These are phyloP conservation scores for Bufo bufo DNA, from an alignment of 2,113 vertebrate genomes.

Conservation along the genomic window DNA sequence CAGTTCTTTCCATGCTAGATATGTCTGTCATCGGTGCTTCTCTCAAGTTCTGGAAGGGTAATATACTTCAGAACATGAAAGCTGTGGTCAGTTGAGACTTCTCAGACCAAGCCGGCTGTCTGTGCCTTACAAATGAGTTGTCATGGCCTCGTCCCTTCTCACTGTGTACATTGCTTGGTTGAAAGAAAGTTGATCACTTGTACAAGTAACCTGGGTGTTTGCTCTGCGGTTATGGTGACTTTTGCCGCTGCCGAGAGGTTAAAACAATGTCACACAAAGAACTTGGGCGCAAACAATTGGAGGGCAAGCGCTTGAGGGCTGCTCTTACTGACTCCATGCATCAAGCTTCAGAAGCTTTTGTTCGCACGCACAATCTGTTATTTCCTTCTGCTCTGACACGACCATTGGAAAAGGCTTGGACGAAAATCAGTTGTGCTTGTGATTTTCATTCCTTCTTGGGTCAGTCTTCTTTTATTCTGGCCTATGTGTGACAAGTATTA, in stretches of 20 bases:
- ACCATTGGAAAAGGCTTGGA: not conserved
- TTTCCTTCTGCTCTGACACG: not conserved
- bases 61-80: no score
- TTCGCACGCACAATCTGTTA: constrained; percentile 25
- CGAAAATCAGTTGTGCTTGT: not conserved
- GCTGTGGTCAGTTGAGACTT: not conserved
- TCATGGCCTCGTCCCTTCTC: not conserved
- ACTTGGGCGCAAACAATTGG: not conserved
- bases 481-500: not conserved
- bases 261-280: constrained; percentile 11
- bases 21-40: no score
- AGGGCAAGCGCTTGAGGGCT: constrained; percentile 44
- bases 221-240: constrained; percentile 28
- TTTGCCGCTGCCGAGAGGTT: constrained; percentile 9
- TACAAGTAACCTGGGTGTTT: constrained; percentile 5
- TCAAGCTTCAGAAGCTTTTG: constrained; percentile 42
- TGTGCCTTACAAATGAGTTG: not conserved
- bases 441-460: not conserved
- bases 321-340: constrained; percentile 50
- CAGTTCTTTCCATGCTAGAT: no score
- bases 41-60: no score
- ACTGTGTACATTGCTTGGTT: constrained; percentile 5
- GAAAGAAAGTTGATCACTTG: not conserved
- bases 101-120: not conserved
- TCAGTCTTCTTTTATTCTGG: not conserved